These are phyloP conservation scores for pig (Sus scrofa) DNA, from an alignment of 2,113 vertebrate species.

Conservation along the genomic window T2T-Sscrofa CM000813.6:150358001-150358500, in stretches of 20 bases:
- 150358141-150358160: constrained; percentile 91
- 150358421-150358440: constrained; percentile 29
- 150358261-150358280: not conserved
- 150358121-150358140: constrained; percentile 98
- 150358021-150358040: constrained; percentile 95
- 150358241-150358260: constrained; percentile 35
- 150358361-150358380: not conserved
- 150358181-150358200: constrained; percentile 8
- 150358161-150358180: constrained; percentile 64
- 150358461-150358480: not conserved
- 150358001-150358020: constrained; percentile 94
- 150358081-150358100: constrained; percentile 99
- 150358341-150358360: not conserved
- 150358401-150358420: constrained; percentile 9
- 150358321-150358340: constrained; percentile 14
- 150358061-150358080: constrained; percentile 99
- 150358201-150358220: constrained; percentile 41
- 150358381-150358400: constrained; percentile 48
- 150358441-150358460: not conserved
- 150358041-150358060: constrained; percentile 93
- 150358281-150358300: constrained; percentile 53
- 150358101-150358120: constrained; percentile 99
- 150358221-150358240: not conserved
- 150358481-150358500: not conserved
- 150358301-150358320: constrained; percentile 13